Evolutionary conservation across 1,140 invertebrate species (phyloP), one percentile per base, ranked within the genome.

Genomic region (Uloborus diversus): DNA sequence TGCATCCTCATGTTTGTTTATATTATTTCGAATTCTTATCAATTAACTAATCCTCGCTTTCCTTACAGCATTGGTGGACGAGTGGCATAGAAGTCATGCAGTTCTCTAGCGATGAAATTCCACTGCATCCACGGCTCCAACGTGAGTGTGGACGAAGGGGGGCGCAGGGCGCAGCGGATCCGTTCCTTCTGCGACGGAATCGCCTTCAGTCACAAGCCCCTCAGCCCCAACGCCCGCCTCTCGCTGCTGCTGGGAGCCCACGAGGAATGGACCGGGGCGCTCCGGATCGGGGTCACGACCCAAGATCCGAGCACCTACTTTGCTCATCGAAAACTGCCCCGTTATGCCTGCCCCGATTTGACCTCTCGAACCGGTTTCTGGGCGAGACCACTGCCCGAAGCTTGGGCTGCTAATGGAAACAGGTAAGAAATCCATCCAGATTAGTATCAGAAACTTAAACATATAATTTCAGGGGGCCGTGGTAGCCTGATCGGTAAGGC

Each of bases 131-230:
- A 84, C 61, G 83, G 83, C n/a, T 37, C 35, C 23, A 84, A 84
- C 49, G 78, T 83, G n/a, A 57, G 32, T 11, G 23, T 84, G n/a
- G 83, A 84, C 27, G 81, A 82, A 14, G 73, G 80, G 11, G 78
- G 79, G 14, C 66, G 64, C 17, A 27, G 79, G 17, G 87, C 87
- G 1, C 82, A 73, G 0, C 80, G 87, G 13, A 79, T 42, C 47
- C 73, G 79, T 11, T 84, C 85, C 2, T 88, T 87, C 81, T 86
- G 85, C 71, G 85, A 88, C 83, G 87, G 85, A 1, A 84, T 88
- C 47, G 84, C 85, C 2, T 88, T 88, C 71, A 83, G 85, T 79
- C 84, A 85, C 53, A 84, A 86, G 49, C 85, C 86, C 4, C 42
- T 88, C 14, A 82, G 83, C 71, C 64, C 85, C 32, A 84, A 84